Conservation (phyloP, 2,797 vertebrate species). For the Microctenopoma stevenorrisi region DNA sequence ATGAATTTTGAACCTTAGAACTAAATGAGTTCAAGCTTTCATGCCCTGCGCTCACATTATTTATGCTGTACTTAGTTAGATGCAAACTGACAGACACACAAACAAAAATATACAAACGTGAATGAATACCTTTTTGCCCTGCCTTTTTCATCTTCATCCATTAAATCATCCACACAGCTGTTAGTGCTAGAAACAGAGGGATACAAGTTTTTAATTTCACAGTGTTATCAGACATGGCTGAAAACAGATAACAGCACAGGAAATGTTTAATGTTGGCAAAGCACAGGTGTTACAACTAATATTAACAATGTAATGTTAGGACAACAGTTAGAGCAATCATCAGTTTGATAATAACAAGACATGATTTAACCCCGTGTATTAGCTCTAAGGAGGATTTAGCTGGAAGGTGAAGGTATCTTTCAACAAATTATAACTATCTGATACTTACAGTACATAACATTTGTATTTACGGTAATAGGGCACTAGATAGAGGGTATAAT, state of each 20-base stretch:
- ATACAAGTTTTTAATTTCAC: not conserved
- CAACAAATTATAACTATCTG: not conserved
- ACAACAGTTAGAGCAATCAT: too few species aligned
- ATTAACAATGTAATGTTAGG: not conserved
- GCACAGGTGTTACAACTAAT: not conserved
- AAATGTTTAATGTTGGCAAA: not conserved
- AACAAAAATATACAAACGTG: not conserved
- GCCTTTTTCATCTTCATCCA: slow-evolving; percentile 91
- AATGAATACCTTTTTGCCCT: slow-evolving; percentile 87
- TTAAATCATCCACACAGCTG: slow-evolving; percentile 88
- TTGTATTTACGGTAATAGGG: slow-evolving; percentile 29
- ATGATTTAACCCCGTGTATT: not conserved
- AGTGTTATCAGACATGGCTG: not conserved
- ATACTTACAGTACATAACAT: not conserved
- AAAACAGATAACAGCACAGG: not conserved
- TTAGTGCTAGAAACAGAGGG: slow-evolving; percentile 83
- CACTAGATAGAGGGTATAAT: not conserved
- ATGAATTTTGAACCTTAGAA: not conserved
- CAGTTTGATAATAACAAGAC: not conserved
- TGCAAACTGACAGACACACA: slow-evolving; percentile 6
- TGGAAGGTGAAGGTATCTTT: not conserved
- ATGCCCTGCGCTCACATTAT: not conserved
- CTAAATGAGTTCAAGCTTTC: not conserved
- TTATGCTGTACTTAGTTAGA: not conserved
- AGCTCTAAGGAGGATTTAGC: not conserved